These are phyloP conservation scores for Podocnemis expansa DNA, from an alignment of 2,113 vertebrate species.

Conservation along the genomic window DNA sequence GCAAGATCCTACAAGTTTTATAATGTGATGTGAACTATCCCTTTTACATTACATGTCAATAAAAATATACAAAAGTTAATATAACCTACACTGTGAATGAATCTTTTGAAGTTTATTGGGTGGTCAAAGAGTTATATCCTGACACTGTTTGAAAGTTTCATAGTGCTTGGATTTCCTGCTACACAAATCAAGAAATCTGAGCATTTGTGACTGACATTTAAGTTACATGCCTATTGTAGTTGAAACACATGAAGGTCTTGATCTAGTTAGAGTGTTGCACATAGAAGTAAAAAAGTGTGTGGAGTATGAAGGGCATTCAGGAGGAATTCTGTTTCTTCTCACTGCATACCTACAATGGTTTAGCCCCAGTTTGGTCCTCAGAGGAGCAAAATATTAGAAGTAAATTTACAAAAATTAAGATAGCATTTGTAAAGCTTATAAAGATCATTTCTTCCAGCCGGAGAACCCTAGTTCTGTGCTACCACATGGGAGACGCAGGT, in stretches of 20 bases:
- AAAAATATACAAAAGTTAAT: constrained; percentile 51
- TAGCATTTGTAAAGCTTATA: neutral
- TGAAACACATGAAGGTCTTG: neutral
- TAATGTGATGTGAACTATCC: constrained; percentile 27
- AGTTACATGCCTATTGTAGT: neutral
- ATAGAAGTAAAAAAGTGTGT: neutral
- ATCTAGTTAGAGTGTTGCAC: neutral
- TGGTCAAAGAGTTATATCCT: constrained; percentile 35
- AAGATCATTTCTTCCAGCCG: neutral
- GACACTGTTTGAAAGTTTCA: neutral
- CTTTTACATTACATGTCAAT: constrained; percentile 23
- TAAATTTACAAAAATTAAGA: neutral
- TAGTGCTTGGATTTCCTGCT: fast-evolving
- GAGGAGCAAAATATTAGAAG: neutral
- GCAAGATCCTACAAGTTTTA: constrained; percentile 1
- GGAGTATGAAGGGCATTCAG: neutral
- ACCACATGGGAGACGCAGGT: neutral
- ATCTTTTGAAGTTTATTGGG: constrained; percentile 16
- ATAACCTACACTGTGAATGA: constrained; percentile 4
- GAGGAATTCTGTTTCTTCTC: neutral
- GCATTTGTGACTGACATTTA: neutral
- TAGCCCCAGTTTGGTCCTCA: neutral
- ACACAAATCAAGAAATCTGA: neutral
- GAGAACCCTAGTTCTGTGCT: neutral
- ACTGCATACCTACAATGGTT: neutral